A percentile compares a stretch with the other conserved stretches of the same genome.
phyloP scores from a whole-genome alignment of 2,797 vertebrate species.

The Hafferia zeledoni region DNA sequence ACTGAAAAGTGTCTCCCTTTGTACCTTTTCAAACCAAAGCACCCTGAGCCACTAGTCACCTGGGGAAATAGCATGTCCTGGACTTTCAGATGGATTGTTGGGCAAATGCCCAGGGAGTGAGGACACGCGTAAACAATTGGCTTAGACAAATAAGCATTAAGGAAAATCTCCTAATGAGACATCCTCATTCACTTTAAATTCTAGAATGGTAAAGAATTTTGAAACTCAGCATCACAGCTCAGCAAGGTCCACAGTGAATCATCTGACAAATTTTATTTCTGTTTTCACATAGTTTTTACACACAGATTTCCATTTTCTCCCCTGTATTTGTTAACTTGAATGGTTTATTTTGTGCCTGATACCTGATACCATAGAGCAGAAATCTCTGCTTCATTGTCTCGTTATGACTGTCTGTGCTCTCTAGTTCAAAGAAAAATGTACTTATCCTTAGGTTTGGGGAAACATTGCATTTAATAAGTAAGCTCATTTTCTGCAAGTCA shows the following conservation, averaged over 20 bases:
- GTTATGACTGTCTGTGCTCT: not conserved
- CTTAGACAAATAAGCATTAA: not conserved
- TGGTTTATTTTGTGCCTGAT: not conserved
- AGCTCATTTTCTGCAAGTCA: not conserved
- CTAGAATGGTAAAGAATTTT: not conserved
- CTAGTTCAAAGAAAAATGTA: not conserved
- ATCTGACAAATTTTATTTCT: not conserved
- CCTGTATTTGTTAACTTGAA: not conserved
- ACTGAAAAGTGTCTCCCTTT: not conserved
- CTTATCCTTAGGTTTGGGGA: not conserved
- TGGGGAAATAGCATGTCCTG: not conserved
- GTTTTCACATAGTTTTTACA: not conserved
- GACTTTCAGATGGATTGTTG: not conserved
- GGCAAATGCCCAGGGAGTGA: not conserved
- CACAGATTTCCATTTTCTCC: not conserved
- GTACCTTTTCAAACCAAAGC: not conserved
- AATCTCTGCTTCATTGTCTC: not conserved
- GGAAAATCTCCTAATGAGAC: not conserved
- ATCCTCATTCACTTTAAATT: not conserved
- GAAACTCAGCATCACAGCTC: not conserved
- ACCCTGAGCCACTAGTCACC: rapidly evolving
- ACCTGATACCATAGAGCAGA: not conserved
- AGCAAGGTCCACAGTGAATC: not conserved
- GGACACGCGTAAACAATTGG: not conserved
- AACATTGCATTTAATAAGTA: not conserved